Conservation (phyloP, 2,113 vertebrate species). For the Sorex araneus region DNA sequence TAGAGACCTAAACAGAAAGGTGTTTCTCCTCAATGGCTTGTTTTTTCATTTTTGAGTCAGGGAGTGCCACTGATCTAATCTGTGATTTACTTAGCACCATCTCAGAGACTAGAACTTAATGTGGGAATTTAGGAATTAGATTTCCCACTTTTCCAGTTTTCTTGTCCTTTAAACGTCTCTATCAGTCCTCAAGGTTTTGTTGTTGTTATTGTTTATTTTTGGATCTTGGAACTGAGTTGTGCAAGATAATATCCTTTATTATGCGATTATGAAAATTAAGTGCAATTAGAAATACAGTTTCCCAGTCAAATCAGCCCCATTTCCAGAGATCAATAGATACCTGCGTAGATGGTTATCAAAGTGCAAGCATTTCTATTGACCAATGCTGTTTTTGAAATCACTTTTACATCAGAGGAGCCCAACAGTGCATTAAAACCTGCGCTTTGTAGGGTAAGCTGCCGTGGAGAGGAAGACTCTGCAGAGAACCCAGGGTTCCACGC, state of each 20-base stretch:
- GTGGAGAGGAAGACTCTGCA: neutral
- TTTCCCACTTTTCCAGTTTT: neutral
- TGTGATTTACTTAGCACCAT: neutral
- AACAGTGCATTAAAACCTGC: no score
- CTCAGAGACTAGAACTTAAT: neutral
- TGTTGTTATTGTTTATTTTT: neutral
- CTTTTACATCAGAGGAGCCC: neutral
- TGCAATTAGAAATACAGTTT: neutral
- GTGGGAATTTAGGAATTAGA: neutral
- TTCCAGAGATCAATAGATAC: neutral
- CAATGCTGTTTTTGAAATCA: neutral
- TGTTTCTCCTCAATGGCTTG: neutral
- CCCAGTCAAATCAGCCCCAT: neutral
- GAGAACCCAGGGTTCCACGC: neutral
- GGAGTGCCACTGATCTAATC: neutral
- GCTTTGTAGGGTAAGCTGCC: neutral
- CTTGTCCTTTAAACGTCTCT: conserved; percentile 7
- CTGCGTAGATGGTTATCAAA: rapidly evolving
- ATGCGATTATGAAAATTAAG: neutral
- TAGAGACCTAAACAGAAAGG: neutral
- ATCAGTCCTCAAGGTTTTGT: neutral
- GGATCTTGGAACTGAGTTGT: neutral
- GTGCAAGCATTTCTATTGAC: neutral
- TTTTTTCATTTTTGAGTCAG: neutral
- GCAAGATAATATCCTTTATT: neutral